These are phyloP conservation scores for Synanthedon formicaeformis DNA, from an alignment of 2,888 invertebrate genomes.

Conservation along the genomic window DNA sequence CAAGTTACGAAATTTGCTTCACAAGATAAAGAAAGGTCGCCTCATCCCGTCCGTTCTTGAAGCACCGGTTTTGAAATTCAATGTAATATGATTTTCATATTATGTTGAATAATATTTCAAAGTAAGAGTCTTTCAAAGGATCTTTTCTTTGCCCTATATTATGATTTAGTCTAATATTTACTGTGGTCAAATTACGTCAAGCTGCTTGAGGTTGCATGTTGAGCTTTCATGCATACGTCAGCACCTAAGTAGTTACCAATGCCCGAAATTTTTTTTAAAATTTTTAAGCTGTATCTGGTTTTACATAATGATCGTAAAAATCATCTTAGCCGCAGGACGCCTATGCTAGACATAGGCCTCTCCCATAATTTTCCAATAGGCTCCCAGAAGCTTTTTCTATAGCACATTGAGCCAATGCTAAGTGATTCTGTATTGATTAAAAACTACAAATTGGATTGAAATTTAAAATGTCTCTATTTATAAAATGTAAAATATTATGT, in stretches of 20 bases:
- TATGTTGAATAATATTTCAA: conserved; percentile 18
- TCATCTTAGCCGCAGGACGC: background rate
- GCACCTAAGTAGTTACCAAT: conserved; percentile 4
- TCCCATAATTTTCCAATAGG: background rate
- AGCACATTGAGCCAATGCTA: too few relatives aligned
- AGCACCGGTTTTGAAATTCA: conserved; percentile 51
- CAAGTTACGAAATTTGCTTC: conserved; percentile 60
- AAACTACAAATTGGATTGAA: background rate
- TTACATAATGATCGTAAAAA: too few relatives aligned
- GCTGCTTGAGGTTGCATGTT: conserved; percentile 46
- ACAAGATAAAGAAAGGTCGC: conserved; percentile 68
- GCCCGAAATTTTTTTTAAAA: background rate
- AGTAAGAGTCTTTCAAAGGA: conserved; percentile 46
- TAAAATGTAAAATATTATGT: too few relatives aligned
- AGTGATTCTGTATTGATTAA: background rate
- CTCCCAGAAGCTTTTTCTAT: too few relatives aligned
- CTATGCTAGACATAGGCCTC: too few relatives aligned
- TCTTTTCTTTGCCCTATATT: conserved; percentile 34
- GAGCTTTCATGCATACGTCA: conserved; percentile 67
- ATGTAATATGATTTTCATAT: conserved; percentile 52
- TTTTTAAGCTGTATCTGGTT: too few relatives aligned
- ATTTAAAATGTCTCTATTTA: too few relatives aligned
- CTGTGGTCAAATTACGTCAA: conserved; percentile 56
- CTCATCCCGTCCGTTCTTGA: conserved; percentile 42
- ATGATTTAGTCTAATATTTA: conserved; percentile 62